Base-by-base conservation (phyloP, 1,140 invertebrate species). In the Hycleus phaleratus region DNA sequence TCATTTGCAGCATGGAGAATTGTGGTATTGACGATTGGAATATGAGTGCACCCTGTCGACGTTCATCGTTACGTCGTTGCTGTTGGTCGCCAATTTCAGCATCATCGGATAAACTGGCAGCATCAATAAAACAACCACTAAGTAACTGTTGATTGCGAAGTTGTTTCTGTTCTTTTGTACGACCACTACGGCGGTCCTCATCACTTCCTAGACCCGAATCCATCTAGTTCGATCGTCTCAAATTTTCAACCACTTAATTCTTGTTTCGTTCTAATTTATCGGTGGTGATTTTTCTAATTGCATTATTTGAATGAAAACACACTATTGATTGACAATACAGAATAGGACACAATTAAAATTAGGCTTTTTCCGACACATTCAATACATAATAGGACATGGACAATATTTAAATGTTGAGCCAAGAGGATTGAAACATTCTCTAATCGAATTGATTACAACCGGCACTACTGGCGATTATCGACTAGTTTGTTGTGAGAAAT, bases 111-210 rank as follows among this genome's bases (percentile, higher is more conserved):
- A 88, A 72, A 64, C 79, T 84, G 1, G 86, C 83, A 25, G 86
- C 86, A 71, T 88, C 86, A 55, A 88, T 88, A 64, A 88, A 88
- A 70, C 83, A 87, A 18, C 71, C 72, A 62, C 57, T 72, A n/a
- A 72, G 52, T 43, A 73, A 60, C 67, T 87, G 84, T 68, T 86
- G 83, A 66, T 84, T 84, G 58, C 81, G 81, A n/a, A 81, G 76
- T 56, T 85, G 84, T 61, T 85, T 83, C 60, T 86, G 85, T 69
- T 85, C 85, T 66, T 83, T 83, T 4, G 82, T 81, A 69, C 78
- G 40, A 69, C 71, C 62, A 73, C 77, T 43, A 74, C 79, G 26
- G 70, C 68, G 74, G 68, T 74, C 66, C 50, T 79, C 77, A 65
- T 79, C 77, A 57, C 79, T 79, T 59, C 81, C 79, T 57, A 81